Conservation (phyloP, 2,113 vertebrate species). For the Festucalex cinctus region DNA sequence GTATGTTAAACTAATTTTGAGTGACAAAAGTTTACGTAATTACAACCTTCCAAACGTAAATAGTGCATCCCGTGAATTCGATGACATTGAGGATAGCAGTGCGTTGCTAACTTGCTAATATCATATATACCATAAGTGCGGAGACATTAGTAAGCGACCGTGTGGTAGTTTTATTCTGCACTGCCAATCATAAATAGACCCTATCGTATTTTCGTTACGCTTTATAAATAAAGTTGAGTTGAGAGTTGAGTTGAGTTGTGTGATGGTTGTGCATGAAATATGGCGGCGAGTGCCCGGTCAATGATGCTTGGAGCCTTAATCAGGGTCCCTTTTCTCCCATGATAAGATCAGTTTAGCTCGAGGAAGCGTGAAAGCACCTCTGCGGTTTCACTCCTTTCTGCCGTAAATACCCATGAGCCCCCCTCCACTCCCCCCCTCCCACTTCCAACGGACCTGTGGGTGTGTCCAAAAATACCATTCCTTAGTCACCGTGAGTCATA, state of each 20-base stretch:
- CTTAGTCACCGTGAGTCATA: slow-evolving; percentile 67
- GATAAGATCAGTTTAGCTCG: slow-evolving; percentile 7
- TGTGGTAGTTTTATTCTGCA: no score
- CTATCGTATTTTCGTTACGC: no score
- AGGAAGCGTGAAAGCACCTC: slow-evolving; percentile 27
- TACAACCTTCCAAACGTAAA: no score
- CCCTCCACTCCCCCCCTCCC: slow-evolving; percentile 17
- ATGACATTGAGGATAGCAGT: no score
- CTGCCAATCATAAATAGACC: no score
- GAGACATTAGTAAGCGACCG: no score
- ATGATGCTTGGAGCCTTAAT: background rate
- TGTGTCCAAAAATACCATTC: slow-evolving; percentile 48
- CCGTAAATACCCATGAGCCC: slow-evolving; percentile 26
- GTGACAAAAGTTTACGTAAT: no score
- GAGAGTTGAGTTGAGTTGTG: background rate
- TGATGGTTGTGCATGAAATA: background rate
- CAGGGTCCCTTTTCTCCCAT: background rate
- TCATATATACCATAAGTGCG: no score
- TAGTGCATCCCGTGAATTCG: no score
- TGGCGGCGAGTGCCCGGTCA: background rate
- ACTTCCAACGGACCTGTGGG: slow-evolving; percentile 30
- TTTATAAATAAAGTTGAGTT: no score
- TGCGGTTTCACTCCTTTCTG: background rate
- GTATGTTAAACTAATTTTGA: no score
- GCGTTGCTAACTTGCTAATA: no score